A percentile compares a stretch with the other conserved stretches of the same genome.
Evolutionary conservation across 1,140 invertebrate species (phyloP).

Genomic region (Ephestia elutella): DNA sequence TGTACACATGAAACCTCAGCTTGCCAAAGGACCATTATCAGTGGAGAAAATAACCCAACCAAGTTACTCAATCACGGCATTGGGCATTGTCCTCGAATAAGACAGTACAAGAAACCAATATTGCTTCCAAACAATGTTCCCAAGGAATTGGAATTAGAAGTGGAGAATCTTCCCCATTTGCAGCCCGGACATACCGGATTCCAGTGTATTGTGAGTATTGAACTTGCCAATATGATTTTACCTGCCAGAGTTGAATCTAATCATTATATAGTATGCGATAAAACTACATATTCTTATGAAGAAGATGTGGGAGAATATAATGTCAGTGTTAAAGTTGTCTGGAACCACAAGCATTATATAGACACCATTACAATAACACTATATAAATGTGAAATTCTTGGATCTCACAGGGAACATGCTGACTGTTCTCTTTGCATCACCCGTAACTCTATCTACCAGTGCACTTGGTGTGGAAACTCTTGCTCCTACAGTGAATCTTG

Average conservation of each 20-base stretch:
- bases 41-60: constrained; percentile 86
- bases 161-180: constrained; percentile 91
- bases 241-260: constrained; percentile 89
- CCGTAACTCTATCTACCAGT: constrained; percentile 89
- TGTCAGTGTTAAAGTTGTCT: constrained; percentile 91
- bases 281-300: constrained; percentile 93
- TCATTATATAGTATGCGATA: constrained; percentile 90
- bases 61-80: constrained; percentile 83
- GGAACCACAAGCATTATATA: constrained; percentile 94
- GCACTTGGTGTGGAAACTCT: constrained; percentile 92
- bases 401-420: constrained; percentile 91
- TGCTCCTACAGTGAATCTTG: constrained; percentile 91
- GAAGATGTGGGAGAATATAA: constrained; percentile 88
- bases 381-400: constrained; percentile 96
- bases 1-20: constrained; percentile 91
- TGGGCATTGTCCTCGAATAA: constrained; percentile 87
- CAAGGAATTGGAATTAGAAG: constrained; percentile 90
- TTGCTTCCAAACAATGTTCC: constrained; percentile 91
- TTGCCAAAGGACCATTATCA: constrained; percentile 88
- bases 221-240: constrained; percentile 90
- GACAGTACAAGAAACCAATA: constrained; percentile 78
- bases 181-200: constrained; percentile 90
- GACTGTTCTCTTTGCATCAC: constrained; percentile 97
- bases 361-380: constrained; percentile 91
- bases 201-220: constrained; percentile 93